These are phyloP conservation scores for Okapia johnstoni DNA, from an alignment of 2,113 vertebrate species.

Conservation along the genomic window DNA sequence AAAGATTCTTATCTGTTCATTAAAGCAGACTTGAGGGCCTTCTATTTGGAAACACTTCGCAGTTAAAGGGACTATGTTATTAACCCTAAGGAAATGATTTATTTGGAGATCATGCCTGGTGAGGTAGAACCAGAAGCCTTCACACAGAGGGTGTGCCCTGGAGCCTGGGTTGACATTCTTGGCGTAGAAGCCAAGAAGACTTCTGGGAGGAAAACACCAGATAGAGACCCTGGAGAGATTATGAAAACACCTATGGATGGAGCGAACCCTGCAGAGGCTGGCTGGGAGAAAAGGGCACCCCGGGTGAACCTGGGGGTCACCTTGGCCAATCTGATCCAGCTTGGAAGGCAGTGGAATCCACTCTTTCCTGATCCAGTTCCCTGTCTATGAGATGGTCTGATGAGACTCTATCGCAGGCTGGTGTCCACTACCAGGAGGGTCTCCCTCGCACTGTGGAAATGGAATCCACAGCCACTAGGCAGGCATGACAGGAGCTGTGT, in stretches of 20 bases:
- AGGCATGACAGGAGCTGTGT: not conserved
- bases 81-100: slow-evolving; percentile 53
- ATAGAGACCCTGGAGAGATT: not conserved
- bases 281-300: not conserved
- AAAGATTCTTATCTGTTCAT: slow-evolving; percentile 66
- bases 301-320: fast-evolving
- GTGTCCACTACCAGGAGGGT: not conserved
- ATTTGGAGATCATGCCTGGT: not conserved
- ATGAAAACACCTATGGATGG: not conserved
- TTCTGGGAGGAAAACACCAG: not conserved
- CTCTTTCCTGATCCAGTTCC: not conserved
- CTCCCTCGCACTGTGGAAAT: not conserved
- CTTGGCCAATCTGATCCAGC: not conserved
- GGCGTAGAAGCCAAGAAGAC: not conserved
- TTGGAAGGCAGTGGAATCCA: not conserved
- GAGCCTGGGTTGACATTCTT: not conserved
- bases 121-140: not conserved
- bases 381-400: fast-evolving
- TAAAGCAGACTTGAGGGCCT: slow-evolving; percentile 32
- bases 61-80: slow-evolving; percentile 41
- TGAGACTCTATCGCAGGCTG: not conserved
- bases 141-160: not conserved
- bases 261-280: not conserved
- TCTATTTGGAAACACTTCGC: slow-evolving; percentile 53
- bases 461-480: not conserved